phyloP scores from a whole-genome alignment of 2,888 invertebrate genomes.

The Bombylius discolor region DNA sequence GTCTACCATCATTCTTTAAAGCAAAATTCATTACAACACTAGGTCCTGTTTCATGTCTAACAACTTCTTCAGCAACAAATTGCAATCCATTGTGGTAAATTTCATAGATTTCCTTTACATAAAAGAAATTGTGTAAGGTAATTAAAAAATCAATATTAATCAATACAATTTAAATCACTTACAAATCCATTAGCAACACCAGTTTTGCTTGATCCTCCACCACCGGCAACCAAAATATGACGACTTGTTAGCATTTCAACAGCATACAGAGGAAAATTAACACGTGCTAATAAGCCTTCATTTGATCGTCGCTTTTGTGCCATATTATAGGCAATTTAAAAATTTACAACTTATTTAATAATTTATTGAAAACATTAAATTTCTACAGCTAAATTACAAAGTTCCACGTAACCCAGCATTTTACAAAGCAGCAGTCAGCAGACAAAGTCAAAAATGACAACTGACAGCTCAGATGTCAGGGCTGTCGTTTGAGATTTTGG shows the following conservation, averaged over 20 bases:
- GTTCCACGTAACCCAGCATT: neutral
- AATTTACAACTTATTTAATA: too few species aligned
- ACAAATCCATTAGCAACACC: slow-evolving; percentile 97
- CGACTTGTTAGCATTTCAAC: slow-evolving; percentile 81
- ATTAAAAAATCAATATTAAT: neutral
- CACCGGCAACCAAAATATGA: slow-evolving; percentile 91
- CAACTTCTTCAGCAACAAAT: slow-evolving; percentile 77
- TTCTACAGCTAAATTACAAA: neutral
- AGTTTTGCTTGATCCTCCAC: slow-evolving; percentile 93
- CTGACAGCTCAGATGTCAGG: too few species aligned
- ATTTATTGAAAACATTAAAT: too few species aligned
- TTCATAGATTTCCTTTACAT: slow-evolving; percentile 80
- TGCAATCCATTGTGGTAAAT: slow-evolving; percentile 70
- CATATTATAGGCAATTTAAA: slow-evolving; percentile 37
- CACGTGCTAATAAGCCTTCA: slow-evolving; percentile 67
- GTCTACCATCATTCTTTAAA: slow-evolving; percentile 55
- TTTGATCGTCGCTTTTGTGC: slow-evolving; percentile 44
- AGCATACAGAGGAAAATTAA: slow-evolving; percentile 88
- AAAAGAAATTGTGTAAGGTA: slow-evolving; percentile 6
- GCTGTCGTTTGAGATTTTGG: too few species aligned
- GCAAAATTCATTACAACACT: slow-evolving; percentile 88
- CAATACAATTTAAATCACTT: slow-evolving; percentile 36
- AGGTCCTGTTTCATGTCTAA: slow-evolving; percentile 76
- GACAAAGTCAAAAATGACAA: too few species aligned
- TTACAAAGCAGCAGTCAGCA: too few species aligned